Evolutionary conservation across 2,113 vertebrate species (phyloP), one percentile per base, ranked within the genome.

Genomic region (Tragulus kanchil): DNA sequence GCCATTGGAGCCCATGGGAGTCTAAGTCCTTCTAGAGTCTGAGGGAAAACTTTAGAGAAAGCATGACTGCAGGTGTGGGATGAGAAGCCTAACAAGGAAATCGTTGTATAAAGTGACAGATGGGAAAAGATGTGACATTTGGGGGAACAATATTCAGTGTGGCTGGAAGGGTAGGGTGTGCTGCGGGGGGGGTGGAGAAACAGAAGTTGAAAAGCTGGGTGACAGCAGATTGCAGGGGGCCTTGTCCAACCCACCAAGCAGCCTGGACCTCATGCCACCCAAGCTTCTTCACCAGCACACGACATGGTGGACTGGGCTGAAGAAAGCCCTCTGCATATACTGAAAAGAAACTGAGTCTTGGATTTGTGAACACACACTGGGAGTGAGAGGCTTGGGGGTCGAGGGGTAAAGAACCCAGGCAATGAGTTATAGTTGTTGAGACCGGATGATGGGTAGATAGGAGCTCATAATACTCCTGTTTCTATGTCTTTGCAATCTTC

Each of bases 191-290:
- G 64, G 31, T 25, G 26, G 42, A 75, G 6, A 5, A 19, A 52
- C 0, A 16, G 10, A 15, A 25, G 4, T 17, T 7, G 3, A 28
- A 56, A 81, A 62, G 15, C 17, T 45, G 50, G 52, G n/a, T 0
- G 9, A 9, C 0, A 8, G 31, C 31, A 14, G 52, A 16, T 6
- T 8, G 42, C 28, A 21, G 16, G n/a, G 48, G 10, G 23, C 2
- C 45, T 45, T 67, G 52, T 59, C 64, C 23, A 61, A 16, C 7
- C 31, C 28, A 0, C n/a, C 23, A 2, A 59, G 26, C 58, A 50
- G 1, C 17, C 62, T 3, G 12, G 19, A 69, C n/a, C 31, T 48
- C 23, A 1, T 19, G 52, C 56, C 62, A 64, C 81, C 3, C 1
- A 12, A 88, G 15, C 1, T 26, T 62, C 71, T 90, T 69, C 45